Evolutionary conservation across 1,140 invertebrate species (phyloP).

Genomic region (Galleria mellonella): DNA sequence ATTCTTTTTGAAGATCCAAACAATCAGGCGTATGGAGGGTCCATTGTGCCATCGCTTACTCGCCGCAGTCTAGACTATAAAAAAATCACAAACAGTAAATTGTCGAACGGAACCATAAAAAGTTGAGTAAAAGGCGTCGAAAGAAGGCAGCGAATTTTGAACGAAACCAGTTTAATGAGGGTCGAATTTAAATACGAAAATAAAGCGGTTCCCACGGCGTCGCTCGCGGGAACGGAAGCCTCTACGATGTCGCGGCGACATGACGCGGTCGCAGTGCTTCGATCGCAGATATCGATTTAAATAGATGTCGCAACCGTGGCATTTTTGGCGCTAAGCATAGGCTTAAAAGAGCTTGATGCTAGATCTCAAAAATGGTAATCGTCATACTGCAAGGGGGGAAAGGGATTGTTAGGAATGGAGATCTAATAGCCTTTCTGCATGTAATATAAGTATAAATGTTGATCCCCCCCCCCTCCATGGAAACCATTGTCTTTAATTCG

Average conservation of each 20-base stretch:
- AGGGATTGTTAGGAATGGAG: too few relatives aligned
- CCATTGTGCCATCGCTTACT: constrained; percentile 34
- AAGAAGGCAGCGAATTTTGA: constrained; percentile 72
- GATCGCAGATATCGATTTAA: too few relatives aligned
- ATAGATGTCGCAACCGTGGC: too few relatives aligned
- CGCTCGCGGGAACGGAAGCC: constrained; percentile 69
- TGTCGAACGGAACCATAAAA: constrained; percentile 72
- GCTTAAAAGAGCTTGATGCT: too few relatives aligned
- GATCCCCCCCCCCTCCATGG: too few relatives aligned
- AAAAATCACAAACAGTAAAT: constrained; percentile 62
- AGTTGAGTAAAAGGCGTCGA: constrained; percentile 72
- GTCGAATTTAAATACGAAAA: constrained; percentile 72
- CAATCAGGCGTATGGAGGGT: not conserved
- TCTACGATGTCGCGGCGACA: constrained; percentile 45
- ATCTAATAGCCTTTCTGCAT: too few relatives aligned
- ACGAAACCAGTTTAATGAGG: constrained; percentile 72
- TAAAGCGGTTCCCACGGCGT: constrained; percentile 71
- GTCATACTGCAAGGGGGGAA: too few relatives aligned
- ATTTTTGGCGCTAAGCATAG: too few relatives aligned
- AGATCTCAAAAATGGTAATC: too few relatives aligned
- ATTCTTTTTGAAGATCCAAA: constrained; percentile 3
- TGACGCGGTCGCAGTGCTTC: constrained; percentile 18
- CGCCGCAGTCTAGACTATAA: constrained; percentile 46
- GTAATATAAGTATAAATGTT: too few relatives aligned
- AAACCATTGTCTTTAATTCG: too few relatives aligned